Percentiles rank a stretch among this genome's conserved stretches.
Conservation (phyloP, 1,140 invertebrate genomes). For the Achatina immaculata region DNA sequence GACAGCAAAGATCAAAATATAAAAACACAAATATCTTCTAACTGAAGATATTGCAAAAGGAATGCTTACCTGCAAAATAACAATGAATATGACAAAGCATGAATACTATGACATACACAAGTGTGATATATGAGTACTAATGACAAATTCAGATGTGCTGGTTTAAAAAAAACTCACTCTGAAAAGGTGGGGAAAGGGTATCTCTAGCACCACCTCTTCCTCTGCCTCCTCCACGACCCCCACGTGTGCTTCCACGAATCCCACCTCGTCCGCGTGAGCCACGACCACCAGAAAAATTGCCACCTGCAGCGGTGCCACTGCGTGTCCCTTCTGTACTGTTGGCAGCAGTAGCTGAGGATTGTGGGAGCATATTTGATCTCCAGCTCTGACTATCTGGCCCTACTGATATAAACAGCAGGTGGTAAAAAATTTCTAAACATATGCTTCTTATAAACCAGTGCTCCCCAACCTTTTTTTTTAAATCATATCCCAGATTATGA, state of each 20-base stretch:
- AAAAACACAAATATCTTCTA: no score
- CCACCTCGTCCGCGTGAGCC: constrained; percentile 17
- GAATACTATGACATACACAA: no score
- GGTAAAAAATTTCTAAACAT: neutral
- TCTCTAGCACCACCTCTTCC: constrained; percentile 23
- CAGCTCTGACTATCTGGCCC: constrained; percentile 36
- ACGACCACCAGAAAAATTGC: constrained; percentile 12
- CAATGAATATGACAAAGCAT: no score
- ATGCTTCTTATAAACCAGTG: no score
- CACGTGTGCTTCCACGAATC: constrained; percentile 10
- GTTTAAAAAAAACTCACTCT: constrained; percentile 26
- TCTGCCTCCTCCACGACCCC: constrained; percentile 14
- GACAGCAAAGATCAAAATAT: no score
- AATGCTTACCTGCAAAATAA: no score
- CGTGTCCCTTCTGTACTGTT: neutral
- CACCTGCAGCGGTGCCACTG: neutral
- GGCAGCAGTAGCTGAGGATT: neutral
- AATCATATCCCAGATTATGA: no score
- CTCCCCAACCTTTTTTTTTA: no score
- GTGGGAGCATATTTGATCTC: constrained; percentile 22
- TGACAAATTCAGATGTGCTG: neutral
- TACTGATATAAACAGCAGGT: neutral
- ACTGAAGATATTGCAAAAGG: no score
- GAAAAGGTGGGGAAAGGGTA: constrained; percentile 28
- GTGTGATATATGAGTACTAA: no score